Evolutionary conservation across 2,113 vertebrate genomes (phyloP).

Genomic region (Heterotis niloticus): DNA sequence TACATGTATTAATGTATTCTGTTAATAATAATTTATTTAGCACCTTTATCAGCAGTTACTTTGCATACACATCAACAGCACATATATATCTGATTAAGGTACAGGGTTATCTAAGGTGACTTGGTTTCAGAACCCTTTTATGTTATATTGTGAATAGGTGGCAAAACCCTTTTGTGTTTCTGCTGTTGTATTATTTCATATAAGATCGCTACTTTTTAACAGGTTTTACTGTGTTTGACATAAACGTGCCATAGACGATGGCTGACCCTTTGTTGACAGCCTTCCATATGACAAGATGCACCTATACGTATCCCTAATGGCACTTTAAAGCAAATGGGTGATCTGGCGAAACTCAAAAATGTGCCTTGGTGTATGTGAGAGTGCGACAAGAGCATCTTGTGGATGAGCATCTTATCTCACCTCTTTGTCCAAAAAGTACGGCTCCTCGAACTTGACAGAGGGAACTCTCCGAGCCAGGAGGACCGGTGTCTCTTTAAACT

Average conservation of each 20-base stretch:
- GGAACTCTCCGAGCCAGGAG: not conserved
- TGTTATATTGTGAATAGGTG: not conserved
- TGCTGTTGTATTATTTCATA: not conserved
- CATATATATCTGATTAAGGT: not conserved
- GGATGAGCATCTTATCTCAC: too few relatives aligned
- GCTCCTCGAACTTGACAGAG: not conserved
- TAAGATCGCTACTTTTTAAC: not conserved
- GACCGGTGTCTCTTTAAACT: not conserved
- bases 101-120: not conserved
- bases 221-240: not conserved
- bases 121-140: not conserved
- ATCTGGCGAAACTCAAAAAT: not conserved
- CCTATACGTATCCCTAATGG: not conserved
- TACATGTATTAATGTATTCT: not conserved
- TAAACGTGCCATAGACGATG: constrained; percentile 17
- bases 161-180: not conserved
- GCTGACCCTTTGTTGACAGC: too few relatives aligned
- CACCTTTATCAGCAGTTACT: not conserved
- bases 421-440: too few relatives aligned
- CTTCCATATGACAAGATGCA: too few relatives aligned
- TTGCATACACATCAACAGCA: not conserved
- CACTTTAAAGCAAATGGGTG: not conserved
- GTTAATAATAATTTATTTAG: too few relatives aligned
- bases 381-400: constrained; percentile 3
- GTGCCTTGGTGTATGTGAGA: constrained; percentile 7